Percentiles rank a stretch among this genome's conserved stretches.
Conservation (phyloP, 1,140 invertebrate species). For the Neodiprion lecontei region DNA sequence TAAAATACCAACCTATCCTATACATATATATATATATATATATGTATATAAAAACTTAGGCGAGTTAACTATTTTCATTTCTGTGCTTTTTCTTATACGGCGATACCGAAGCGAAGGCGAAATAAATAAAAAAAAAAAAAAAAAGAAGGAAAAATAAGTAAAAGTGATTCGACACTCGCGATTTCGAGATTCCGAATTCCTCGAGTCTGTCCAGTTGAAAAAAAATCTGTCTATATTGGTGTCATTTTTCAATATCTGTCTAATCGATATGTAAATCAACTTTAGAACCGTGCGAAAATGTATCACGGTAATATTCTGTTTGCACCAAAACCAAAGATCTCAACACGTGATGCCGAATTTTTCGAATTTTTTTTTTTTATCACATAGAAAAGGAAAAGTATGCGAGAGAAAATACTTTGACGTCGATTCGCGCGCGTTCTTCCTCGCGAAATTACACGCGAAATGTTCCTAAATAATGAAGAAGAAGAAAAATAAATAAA, state of each 20-base stretch:
- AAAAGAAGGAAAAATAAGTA: background rate
- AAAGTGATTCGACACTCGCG: background rate
- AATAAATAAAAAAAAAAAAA: constrained; percentile 33
- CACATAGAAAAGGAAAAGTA: background rate
- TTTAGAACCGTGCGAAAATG: constrained; percentile 30
- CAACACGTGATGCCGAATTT: constrained; percentile 30
- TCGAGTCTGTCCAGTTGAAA: constrained; percentile 53
- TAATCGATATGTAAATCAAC: constrained; percentile 53
- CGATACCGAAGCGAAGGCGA: background rate
- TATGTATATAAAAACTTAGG: background rate
- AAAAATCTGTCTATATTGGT: constrained; percentile 56
- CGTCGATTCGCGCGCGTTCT: constrained; percentile 34
- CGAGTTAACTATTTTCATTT: constrained; percentile 38
- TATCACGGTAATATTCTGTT: background rate
- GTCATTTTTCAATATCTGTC: constrained; percentile 61
- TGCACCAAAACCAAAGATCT: background rate
- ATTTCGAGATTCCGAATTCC: background rate
- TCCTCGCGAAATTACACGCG: constrained; percentile 52
- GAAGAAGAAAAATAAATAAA: constrained; percentile 45
- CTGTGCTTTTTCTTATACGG: constrained; percentile 50
- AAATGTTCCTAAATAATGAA: constrained; percentile 60
- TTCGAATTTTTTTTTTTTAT: constrained; percentile 24
- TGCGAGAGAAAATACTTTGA: background rate
- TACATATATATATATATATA: background rate
- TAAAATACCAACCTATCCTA: constrained; percentile 41